Conservation (phyloP, 2,113 vertebrate genomes). For the Cryptomyrus ogoouensis region DNA sequence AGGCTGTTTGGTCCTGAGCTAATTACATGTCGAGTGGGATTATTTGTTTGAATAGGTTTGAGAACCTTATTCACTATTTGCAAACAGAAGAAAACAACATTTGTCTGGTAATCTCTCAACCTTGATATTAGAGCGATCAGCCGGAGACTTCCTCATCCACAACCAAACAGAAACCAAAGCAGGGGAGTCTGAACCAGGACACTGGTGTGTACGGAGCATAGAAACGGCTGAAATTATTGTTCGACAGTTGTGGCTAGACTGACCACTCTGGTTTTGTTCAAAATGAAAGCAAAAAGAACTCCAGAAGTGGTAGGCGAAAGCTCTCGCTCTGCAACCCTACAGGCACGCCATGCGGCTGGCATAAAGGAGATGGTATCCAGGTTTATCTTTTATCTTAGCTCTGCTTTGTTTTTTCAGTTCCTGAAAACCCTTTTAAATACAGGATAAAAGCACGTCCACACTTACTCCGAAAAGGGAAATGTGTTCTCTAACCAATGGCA, state of each 20-base stretch:
- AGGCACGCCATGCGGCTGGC: background rate
- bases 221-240: background rate
- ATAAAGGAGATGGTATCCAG: background rate
- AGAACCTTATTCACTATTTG: background rate
- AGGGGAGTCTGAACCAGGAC: background rate
- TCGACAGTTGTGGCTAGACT: background rate
- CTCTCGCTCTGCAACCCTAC: background rate
- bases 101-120: background rate
- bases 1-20: background rate
- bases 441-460: conserved; percentile 72
- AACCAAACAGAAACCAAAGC: background rate
- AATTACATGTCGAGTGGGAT: background rate
- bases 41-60: background rate
- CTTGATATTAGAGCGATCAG: background rate
- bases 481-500: conserved; percentile 54
- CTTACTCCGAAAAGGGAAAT: conserved; percentile 54
- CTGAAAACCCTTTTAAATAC: conserved; percentile 37
- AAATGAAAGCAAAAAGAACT: background rate
- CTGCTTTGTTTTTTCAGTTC: conserved; percentile 38
- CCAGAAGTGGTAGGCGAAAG: background rate
- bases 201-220: background rate
- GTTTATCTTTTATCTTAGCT: background rate
- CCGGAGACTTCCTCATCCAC: background rate
- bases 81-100: background rate
- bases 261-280: background rate